phyloP scores from a whole-genome alignment of 2,888 invertebrate species.

The Thymelicus sylvestris region DNA sequence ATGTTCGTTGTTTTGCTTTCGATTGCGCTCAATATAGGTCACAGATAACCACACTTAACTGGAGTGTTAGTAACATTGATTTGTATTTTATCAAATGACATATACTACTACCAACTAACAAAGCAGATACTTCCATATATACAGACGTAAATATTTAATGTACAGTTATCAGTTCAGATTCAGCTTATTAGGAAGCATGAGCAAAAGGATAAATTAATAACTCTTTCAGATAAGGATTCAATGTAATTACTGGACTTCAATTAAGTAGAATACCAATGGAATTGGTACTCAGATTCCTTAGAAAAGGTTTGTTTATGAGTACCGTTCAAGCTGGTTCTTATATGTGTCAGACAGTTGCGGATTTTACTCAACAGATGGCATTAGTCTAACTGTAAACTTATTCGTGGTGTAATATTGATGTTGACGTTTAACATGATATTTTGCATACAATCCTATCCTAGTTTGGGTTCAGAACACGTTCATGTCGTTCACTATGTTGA shows the following conservation, averaged over 20 bases:
- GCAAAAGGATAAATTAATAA: conserved; percentile 24
- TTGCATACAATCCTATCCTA: too few species aligned
- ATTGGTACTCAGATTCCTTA: conserved; percentile 3
- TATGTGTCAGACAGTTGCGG: conserved; percentile 57
- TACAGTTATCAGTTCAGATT: conserved; percentile 41
- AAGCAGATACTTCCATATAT: conserved; percentile 10
- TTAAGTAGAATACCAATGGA: conserved; percentile 21
- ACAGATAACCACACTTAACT: conserved; percentile 48
- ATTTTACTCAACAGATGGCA: conserved; percentile 63
- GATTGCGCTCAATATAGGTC: conserved; percentile 47
- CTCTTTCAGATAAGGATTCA: conserved; percentile 38
- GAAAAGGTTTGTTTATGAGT: conserved; percentile 52
- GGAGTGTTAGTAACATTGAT: conserved; percentile 42
- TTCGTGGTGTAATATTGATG: conserved; percentile 17
- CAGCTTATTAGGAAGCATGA: conserved; percentile 56
- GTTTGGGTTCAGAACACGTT: too few species aligned
- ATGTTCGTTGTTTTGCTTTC: conserved; percentile 37
- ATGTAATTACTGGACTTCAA: conserved; percentile 22
- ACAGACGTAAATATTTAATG: conserved; percentile 19
- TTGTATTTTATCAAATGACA: conserved; percentile 43
- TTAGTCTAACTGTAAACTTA: conserved; percentile 45
- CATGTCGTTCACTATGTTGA: too few species aligned
- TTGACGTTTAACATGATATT: too few species aligned
- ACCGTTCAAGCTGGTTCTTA: conserved; percentile 58
- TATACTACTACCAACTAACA: conserved; percentile 26